These are phyloP conservation scores for Stenolophus ochropezus DNA, from an alignment of 2,888 invertebrate genomes.

Conservation along the genomic window DNA sequence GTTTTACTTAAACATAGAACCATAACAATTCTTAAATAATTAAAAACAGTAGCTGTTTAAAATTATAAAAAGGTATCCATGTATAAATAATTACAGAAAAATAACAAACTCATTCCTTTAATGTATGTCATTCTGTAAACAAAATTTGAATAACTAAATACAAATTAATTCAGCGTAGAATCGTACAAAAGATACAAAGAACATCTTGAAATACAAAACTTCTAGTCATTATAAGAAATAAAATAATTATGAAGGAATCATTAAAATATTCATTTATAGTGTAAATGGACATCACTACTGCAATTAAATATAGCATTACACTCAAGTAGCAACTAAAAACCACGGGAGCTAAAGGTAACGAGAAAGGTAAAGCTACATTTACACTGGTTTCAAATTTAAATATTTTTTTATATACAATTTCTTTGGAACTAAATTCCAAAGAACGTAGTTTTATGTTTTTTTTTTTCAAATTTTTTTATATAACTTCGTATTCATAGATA, in stretches of 20 bases:
- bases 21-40: neutral
- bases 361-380: neutral
- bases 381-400: neutral
- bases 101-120: neutral
- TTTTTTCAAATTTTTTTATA: no score
- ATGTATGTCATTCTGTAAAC: neutral
- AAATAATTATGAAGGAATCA: neutral
- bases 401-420: neutral
- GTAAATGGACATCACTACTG: conserved; percentile 6
- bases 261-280: conserved; percentile 7
- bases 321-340: neutral
- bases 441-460: no score
- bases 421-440: no score
- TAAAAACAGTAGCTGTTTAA: neutral
- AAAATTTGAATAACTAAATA: neutral
- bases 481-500: no score
- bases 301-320: conserved; percentile 29
- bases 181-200: neutral
- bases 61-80: neutral
- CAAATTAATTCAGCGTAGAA: conserved; percentile 4
- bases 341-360: neutral
- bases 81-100: neutral
- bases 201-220: conserved; percentile 11
- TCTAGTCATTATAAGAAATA: conserved; percentile 27
- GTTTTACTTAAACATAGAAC: neutral